phyloP scores from a whole-genome alignment of 2,888 invertebrate species.

The Folsomia manolachei region DNA sequence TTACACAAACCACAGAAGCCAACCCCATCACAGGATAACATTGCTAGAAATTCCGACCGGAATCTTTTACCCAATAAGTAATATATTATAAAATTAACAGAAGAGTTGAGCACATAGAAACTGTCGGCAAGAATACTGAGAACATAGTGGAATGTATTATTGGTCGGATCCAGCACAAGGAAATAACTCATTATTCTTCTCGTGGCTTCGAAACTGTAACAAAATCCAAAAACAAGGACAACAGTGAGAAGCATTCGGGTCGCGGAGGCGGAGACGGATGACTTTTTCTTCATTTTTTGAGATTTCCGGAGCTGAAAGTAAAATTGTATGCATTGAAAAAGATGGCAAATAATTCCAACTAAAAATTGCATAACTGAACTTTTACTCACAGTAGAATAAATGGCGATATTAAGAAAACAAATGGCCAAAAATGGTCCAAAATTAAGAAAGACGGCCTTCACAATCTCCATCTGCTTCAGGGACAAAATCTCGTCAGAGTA shows the following conservation, averaged over 20 bases:
- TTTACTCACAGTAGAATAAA: slow-evolving; percentile 15
- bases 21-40: neutral
- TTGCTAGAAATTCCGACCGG: neutral
- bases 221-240: slow-evolving; percentile 23
- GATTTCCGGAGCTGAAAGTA: too few relatives aligned
- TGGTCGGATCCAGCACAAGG: neutral
- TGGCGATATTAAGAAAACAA: neutral
- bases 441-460: slow-evolving; percentile 14
- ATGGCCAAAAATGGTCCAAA: slow-evolving; percentile 19
- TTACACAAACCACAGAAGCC: too few relatives aligned
- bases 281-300: neutral
- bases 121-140: slow-evolving; percentile 16
- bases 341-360: too few relatives aligned
- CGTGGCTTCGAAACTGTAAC: slow-evolving; percentile 23
- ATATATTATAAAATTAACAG: slow-evolving; percentile 26
- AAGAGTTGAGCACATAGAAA: slow-evolving; percentile 22
- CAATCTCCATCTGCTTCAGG: neutral
- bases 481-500: neutral
- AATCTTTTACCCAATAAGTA: slow-evolving; percentile 8
- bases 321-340: too few relatives aligned
- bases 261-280: neutral
- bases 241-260: slow-evolving; percentile 22
- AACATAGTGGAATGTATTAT: slow-evolving; percentile 17
- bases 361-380: neutral
- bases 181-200: slow-evolving; percentile 19